phyloP scores from a whole-genome alignment of 1,140 invertebrate species.

The Chrysoperla carnea region DNA sequence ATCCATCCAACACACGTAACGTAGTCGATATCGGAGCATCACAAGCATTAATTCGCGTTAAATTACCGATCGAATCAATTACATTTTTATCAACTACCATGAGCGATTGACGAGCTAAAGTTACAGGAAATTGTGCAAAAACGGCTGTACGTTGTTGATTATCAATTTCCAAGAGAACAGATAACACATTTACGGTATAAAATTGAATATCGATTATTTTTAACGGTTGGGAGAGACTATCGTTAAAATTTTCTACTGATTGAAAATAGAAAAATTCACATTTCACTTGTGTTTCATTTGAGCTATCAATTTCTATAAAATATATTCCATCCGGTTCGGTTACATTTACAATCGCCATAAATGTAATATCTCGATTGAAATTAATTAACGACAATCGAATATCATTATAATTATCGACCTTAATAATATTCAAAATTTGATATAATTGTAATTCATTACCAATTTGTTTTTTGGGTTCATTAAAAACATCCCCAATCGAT shows the following conservation, averaged over 20 bases:
- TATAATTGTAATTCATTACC: conserved; percentile 23
- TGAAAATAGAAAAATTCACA: conserved; percentile 15
- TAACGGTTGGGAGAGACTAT: conserved; percentile 16
- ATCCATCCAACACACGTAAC: conserved; percentile 49
- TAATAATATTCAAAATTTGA: conserved; percentile 27
- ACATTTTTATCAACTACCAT: conserved; percentile 21
- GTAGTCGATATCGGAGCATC: conserved; percentile 25
- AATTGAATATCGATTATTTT: conserved; percentile 52
- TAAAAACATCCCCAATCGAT: conserved; percentile 49
- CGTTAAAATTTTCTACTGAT: conserved; percentile 16
- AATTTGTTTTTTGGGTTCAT: conserved; percentile 43
- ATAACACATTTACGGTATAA: conserved; percentile 62
- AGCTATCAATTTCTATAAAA: conserved; percentile 21
- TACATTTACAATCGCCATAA: conserved; percentile 22
- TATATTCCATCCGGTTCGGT: conserved; percentile 12
- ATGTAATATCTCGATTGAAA: conserved; percentile 18
- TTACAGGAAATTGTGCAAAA: conserved; percentile 47
- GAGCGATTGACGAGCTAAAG: conserved; percentile 24
- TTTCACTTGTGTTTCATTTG: conserved; percentile 6
- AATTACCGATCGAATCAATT: conserved; percentile 26
- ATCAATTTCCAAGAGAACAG: conserved; percentile 46
- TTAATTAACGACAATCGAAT: conserved; percentile 9
- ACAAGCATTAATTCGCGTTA: conserved; percentile 26
- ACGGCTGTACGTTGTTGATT: conserved; percentile 29
- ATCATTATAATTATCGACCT: conserved; percentile 27